These are phyloP conservation scores for Syngnathus scovelli DNA, from an alignment of 2,113 vertebrate genomes.

Conservation along the genomic window DNA sequence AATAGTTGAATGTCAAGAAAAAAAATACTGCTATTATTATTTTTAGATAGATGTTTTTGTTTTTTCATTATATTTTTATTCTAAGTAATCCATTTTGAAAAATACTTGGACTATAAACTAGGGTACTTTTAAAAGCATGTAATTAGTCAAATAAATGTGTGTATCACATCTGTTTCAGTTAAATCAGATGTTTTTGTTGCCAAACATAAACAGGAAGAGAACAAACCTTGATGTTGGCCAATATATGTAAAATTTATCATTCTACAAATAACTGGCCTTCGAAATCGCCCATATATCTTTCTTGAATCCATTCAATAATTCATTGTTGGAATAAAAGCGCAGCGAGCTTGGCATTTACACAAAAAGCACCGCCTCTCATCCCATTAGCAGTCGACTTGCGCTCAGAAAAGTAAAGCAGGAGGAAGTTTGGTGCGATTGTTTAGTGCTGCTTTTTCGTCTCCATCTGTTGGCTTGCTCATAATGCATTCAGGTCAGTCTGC, in stretches of 20 bases:
- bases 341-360: conserved; percentile 26
- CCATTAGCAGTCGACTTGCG: conserved; percentile 22
- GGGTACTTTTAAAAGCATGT: too few relatives aligned
- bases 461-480: conserved; percentile 27
- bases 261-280: background rate
- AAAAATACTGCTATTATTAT: too few relatives aligned
- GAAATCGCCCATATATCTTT: background rate
- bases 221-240: background rate
- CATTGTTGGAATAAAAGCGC: conserved; percentile 12
- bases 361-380: conserved; percentile 27
- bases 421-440: conserved; percentile 24
- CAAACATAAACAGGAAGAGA: background rate
- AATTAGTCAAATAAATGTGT: too few relatives aligned
- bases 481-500: conserved; percentile 55
- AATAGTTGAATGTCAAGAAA: too few relatives aligned
- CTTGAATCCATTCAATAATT: background rate
- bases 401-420: conserved; percentile 11
- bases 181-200: too few relatives aligned
- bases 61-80: too few relatives aligned
- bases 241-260: background rate
- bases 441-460: conserved; percentile 26
- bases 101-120: too few relatives aligned
- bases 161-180: too few relatives aligned
- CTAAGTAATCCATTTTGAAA: too few relatives aligned
- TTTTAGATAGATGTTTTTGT: too few relatives aligned